phyloP scores from a whole-genome alignment of 1,140 invertebrate species.

The Drosophila pseudoobscura region DNA sequence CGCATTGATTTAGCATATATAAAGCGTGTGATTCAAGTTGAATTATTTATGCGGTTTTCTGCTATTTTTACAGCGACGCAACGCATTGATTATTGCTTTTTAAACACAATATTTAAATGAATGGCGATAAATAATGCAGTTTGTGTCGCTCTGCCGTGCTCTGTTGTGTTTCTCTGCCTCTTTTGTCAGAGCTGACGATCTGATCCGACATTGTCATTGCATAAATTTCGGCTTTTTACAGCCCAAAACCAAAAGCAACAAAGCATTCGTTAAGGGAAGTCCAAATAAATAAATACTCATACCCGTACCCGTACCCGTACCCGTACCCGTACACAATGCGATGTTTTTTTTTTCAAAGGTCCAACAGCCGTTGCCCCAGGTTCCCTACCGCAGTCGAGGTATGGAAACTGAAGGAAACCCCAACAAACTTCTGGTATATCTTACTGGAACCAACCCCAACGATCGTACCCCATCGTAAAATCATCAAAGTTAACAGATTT shows the following conservation, averaged over 20 bases:
- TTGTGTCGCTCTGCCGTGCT: constrained; percentile 4
- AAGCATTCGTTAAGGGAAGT: constrained; percentile 31
- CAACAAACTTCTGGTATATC: no score
- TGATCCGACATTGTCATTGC: constrained; percentile 57
- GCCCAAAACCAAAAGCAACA: constrained; percentile 8
- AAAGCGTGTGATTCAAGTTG: constrained; percentile 69
- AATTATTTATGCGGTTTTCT: constrained; percentile 70
- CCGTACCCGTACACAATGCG: neutral
- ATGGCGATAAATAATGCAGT: constrained; percentile 74
- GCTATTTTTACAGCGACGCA: constrained; percentile 60
- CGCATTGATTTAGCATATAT: constrained; percentile 46
- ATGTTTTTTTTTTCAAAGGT: no score
- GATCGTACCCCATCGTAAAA: no score
- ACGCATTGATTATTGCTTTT: constrained; percentile 56
- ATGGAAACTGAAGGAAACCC: no score
- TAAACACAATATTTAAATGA: constrained; percentile 77
- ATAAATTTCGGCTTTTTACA: constrained; percentile 69
- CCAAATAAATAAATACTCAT: constrained; percentile 33
- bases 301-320: neutral
- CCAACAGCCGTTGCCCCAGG: no score
- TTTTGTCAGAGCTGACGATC: constrained; percentile 23
- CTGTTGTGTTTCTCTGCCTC: constrained; percentile 13
- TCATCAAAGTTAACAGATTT: no score
- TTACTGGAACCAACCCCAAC: no score
- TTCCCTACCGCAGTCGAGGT: no score